phyloP scores from a whole-genome alignment of 2,888 invertebrate species.

The Pardosa pseudoannulata region DNA sequence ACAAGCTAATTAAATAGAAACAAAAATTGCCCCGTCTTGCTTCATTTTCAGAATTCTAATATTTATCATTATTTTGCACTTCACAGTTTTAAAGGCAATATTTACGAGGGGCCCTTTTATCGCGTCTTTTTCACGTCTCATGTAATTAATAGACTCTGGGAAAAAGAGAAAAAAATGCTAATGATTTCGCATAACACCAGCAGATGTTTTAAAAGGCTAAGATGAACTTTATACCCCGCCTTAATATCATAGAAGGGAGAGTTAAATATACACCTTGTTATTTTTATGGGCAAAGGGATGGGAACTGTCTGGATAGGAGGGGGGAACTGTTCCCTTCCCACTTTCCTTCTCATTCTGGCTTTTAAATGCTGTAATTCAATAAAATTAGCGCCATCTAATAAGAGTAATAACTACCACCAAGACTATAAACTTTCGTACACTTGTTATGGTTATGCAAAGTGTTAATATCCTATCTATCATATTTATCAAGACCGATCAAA shows the following conservation, averaged over 20 bases:
- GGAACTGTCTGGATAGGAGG: not conserved
- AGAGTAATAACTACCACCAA: not conserved
- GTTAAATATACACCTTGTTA: constrained; percentile 27
- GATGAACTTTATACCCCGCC: constrained; percentile 38
- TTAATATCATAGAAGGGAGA: constrained; percentile 26
- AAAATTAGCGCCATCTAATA: not conserved
- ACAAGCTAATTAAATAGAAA: constrained; percentile 6
- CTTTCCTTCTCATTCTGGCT: not conserved
- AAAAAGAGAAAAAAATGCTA: constrained; percentile 21
- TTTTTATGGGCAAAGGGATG: constrained; percentile 3
- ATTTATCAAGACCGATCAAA: not conserved
- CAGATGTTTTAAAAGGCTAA: constrained; percentile 38
- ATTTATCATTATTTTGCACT: constrained; percentile 32
- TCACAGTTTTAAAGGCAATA: constrained; percentile 41
- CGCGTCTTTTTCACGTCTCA: not conserved
- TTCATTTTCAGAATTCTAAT: constrained; percentile 31
- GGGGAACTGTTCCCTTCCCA: not conserved
- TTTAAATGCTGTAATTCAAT: constrained; percentile 7
- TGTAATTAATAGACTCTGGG: not conserved
- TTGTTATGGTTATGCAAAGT: not conserved
- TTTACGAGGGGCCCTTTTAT: constrained; percentile 3
- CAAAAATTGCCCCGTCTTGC: not conserved
- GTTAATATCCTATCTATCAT: not conserved
- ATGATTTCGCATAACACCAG: constrained; percentile 21
- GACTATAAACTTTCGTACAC: not conserved